Conservation (phyloP, 1,140 invertebrate species). For the Centruroides sculpturatus region DNA sequence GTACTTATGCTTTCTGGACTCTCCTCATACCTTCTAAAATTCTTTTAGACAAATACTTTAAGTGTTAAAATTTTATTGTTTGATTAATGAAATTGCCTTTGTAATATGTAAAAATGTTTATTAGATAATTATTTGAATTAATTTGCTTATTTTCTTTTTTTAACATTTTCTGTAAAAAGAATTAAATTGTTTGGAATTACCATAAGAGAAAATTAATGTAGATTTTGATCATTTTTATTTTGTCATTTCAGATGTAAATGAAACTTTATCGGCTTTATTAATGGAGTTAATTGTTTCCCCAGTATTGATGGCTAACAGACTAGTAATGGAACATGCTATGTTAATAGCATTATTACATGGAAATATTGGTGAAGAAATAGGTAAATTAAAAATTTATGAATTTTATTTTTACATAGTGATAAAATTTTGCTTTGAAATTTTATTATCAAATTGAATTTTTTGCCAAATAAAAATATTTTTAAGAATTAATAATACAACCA, state of each 20-base stretch:
- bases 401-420: background rate
- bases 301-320: conserved; percentile 50
- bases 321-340: conserved; percentile 69
- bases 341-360: conserved; percentile 70
- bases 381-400: conserved; percentile 31
- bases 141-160: too few species aligned
- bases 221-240: background rate
- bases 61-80: background rate
- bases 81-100: background rate
- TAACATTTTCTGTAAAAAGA: too few species aligned
- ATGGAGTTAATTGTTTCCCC: conserved; percentile 46
- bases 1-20: too few species aligned
- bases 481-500: too few species aligned
- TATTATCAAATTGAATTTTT: too few species aligned
- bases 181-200: too few species aligned
- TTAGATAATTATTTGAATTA: too few species aligned
- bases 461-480: too few species aligned
- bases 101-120: background rate
- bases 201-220: too few species aligned
- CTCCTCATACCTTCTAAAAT: too few species aligned
- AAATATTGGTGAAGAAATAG: conserved; percentile 79
- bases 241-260: conserved; percentile 59
- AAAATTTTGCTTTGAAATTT: background rate
- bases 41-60: too few species aligned
- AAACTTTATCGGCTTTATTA: conserved; percentile 50